phyloP scores from a whole-genome alignment of 2,113 vertebrate genomes.

The Stegastes partitus region DNA sequence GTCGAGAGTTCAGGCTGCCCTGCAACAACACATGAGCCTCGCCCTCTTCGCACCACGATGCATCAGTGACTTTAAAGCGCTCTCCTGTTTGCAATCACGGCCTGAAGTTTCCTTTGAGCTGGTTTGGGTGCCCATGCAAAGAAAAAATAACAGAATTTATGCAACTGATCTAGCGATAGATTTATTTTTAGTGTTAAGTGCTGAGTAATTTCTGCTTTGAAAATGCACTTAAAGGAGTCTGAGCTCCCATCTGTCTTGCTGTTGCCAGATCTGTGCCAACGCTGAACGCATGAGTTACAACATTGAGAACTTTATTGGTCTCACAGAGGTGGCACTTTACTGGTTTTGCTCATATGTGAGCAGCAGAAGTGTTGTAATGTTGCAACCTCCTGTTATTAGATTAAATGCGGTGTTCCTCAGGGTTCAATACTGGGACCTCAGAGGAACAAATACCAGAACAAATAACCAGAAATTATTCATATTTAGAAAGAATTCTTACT shows the following conservation, averaged over 20 bases:
- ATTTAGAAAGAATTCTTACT: no score
- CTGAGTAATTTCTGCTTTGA: no score
- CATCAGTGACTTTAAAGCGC: conserved; percentile 29
- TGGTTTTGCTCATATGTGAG: neutral
- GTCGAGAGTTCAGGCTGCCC: conserved; percentile 27
- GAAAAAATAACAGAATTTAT: neutral
- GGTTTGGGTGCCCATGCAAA: neutral
- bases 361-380: no score
- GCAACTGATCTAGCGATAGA: neutral
- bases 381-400: neutral
- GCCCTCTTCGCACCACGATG: conserved; percentile 6
- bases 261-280: no score
- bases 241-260: no score
- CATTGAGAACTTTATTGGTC: no score
- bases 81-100: conserved; percentile 24
- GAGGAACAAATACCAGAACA: no score
- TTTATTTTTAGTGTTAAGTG: neutral
- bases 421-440: neutral
- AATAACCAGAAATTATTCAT: no score
- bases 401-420: neutral
- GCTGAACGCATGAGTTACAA: no score
- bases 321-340: neutral
- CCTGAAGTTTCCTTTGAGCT: neutral
- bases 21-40: conserved; percentile 28
- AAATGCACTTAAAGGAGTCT: no score